These are phyloP conservation scores for Pipistrellus pipistrellus DNA, from an alignment of 2,797 vertebrate species.

Conservation along the genomic window DNA sequence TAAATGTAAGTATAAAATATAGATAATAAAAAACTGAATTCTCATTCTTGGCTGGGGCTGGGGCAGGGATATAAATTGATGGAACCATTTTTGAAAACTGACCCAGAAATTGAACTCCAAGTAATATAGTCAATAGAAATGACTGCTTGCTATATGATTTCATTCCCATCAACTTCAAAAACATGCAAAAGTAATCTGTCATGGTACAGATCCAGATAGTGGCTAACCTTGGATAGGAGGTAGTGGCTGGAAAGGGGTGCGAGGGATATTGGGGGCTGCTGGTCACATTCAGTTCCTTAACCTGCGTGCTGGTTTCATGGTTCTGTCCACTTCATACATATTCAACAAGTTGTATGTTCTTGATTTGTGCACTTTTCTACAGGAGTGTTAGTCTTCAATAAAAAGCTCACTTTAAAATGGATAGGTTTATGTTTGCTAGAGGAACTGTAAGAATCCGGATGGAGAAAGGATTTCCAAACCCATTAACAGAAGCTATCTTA, in stretches of 20 bases:
- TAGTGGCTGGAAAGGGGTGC: not conserved
- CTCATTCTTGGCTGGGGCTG: not conserved
- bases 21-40: not conserved
- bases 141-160: not conserved
- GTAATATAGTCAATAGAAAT: not conserved
- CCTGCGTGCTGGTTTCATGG: not conserved
- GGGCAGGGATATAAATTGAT: not conserved
- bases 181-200: not conserved
- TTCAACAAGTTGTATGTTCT: not conserved
- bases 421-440: conserved; percentile 38
- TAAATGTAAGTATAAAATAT: not conserved
- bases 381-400: not conserved
- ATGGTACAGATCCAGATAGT: not conserved
- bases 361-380: not conserved
- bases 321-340: not conserved
- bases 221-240: not conserved
- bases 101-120: not conserved
- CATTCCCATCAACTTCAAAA: not conserved
- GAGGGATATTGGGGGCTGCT: not conserved
- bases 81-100: not conserved
- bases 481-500: conserved; percentile 36
- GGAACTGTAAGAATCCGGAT: not conserved
- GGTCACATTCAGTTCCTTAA: not conserved
- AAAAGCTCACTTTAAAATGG: conserved; percentile 1
- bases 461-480: not conserved